phyloP scores from a whole-genome alignment of 2,797 vertebrate genomes.

The Etheostoma nigrum region DNA sequence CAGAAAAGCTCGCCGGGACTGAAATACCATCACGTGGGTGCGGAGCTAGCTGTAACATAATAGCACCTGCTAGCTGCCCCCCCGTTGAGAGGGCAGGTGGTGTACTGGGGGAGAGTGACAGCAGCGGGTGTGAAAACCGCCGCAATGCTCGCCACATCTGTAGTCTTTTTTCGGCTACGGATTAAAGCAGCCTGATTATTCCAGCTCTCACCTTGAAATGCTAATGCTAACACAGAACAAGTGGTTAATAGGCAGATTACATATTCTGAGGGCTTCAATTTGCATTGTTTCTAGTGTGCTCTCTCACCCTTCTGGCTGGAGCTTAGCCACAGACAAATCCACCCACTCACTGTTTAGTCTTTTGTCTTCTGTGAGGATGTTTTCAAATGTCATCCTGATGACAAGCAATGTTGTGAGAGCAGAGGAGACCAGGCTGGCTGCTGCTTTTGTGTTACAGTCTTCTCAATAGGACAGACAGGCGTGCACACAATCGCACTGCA shows the following conservation, averaged over 20 bases:
- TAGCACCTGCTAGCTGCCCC: constrained; percentile 73
- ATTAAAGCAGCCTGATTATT: constrained; percentile 64
- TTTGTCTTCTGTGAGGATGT: constrained; percentile 79
- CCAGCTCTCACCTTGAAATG: constrained; percentile 76
- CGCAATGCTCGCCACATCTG: constrained; percentile 56
- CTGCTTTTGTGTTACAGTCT: constrained; percentile 70
- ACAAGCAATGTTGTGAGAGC: constrained; percentile 75
- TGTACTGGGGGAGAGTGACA: constrained; percentile 48
- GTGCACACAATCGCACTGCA: constrained; percentile 57
- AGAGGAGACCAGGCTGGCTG: constrained; percentile 66
- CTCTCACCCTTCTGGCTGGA: constrained; percentile 70
- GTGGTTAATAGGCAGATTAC: constrained; percentile 80
- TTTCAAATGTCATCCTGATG: constrained; percentile 84
- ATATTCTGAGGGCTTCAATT: constrained; percentile 64
- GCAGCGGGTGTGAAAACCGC: constrained; percentile 49
- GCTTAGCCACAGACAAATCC: constrained; percentile 77
- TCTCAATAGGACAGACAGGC: constrained; percentile 76
- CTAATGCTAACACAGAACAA: constrained; percentile 71
- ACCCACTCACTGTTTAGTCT: constrained; percentile 76
- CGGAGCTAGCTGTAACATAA: constrained; percentile 47
- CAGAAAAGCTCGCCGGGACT: constrained; percentile 49
- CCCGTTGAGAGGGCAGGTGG: constrained; percentile 76
- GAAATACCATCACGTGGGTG: constrained; percentile 62
- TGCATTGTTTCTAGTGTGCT: constrained; percentile 72
- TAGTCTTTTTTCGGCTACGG: constrained; percentile 3